phyloP scores from a whole-genome alignment of 1,140 invertebrate genomes.

The Papilio machaon region DNA sequence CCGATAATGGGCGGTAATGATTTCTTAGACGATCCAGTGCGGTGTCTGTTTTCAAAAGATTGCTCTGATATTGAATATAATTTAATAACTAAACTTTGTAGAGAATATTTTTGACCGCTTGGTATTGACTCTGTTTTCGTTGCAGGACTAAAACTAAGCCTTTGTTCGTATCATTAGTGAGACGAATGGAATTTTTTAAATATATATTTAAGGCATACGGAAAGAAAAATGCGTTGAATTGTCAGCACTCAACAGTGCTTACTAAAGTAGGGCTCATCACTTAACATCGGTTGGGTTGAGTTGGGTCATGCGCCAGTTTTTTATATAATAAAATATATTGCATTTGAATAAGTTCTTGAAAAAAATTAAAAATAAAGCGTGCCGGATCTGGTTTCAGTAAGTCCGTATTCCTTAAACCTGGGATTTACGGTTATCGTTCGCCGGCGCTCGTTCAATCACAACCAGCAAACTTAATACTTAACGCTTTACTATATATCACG shows the following conservation, averaged over 20 bases:
- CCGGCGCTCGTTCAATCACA: constrained; percentile 78
- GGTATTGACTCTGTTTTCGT: neutral
- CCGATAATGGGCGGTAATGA: constrained; percentile 74
- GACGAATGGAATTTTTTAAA: neutral
- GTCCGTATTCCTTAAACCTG: constrained; percentile 55
- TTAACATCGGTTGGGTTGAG: too few relatives aligned
- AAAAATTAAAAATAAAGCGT: constrained; percentile 31
- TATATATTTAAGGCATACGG: neutral
- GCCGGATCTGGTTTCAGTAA: constrained; percentile 47
- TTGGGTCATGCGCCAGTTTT: too few relatives aligned
- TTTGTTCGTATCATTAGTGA: neutral
- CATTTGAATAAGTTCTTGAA: constrained; percentile 4
- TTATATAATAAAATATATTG: neutral
- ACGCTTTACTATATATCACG: constrained; percentile 44
- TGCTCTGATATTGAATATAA: constrained; percentile 20
- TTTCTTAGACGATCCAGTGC: constrained; percentile 47
- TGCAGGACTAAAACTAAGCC: neutral
- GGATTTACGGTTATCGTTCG: constrained; percentile 79
- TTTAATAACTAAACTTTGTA: neutral
- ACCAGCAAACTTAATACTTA: constrained; percentile 73
- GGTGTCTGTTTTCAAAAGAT: constrained; percentile 15
- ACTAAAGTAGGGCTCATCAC: too few relatives aligned
- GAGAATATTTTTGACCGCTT: neutral
- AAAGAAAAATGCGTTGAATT: neutral
- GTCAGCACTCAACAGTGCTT: too few relatives aligned